Conservation (phyloP, 2,797 vertebrate species). For the Epinephelus coioides region DNA sequence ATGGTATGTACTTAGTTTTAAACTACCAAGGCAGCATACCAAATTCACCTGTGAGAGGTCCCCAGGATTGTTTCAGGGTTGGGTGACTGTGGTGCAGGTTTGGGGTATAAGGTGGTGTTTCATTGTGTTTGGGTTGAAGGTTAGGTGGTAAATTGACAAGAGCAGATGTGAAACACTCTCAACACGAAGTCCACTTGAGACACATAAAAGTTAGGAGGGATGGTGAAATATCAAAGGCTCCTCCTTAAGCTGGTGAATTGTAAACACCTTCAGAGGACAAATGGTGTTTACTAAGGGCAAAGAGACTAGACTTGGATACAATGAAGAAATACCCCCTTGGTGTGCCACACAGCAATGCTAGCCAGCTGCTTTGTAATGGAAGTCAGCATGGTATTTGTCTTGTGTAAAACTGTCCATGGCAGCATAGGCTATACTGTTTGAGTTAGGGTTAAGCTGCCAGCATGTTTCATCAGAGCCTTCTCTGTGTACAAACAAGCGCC, state of each 20-base stretch:
- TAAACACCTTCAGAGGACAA: slow-evolving; percentile 41
- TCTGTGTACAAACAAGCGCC: background rate
- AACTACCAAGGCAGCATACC: background rate
- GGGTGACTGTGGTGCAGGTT: background rate
- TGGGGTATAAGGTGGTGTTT: background rate
- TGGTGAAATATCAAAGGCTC: slow-evolving; percentile 56
- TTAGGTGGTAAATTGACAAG: background rate
- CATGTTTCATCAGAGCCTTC: background rate
- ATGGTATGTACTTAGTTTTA: background rate
- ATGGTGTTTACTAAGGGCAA: slow-evolving; percentile 31
- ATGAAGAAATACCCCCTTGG: background rate
- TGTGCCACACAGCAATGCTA: background rate
- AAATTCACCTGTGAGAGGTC: background rate
- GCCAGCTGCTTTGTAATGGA: background rate
- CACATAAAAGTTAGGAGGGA: slow-evolving; percentile 46
- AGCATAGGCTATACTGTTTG: background rate
- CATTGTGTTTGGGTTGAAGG: background rate
- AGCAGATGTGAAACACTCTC: background rate
- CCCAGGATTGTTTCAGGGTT: too few relatives aligned
- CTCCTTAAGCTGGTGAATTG: slow-evolving; percentile 33
- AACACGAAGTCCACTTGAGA: slow-evolving; percentile 1
- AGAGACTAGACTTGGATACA: background rate
- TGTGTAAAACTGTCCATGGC: background rate
- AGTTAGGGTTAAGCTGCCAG: background rate
- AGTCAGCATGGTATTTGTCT: background rate